phyloP scores from a whole-genome alignment of 2,797 vertebrate genomes.

The Chloroceryle inda region DNA sequence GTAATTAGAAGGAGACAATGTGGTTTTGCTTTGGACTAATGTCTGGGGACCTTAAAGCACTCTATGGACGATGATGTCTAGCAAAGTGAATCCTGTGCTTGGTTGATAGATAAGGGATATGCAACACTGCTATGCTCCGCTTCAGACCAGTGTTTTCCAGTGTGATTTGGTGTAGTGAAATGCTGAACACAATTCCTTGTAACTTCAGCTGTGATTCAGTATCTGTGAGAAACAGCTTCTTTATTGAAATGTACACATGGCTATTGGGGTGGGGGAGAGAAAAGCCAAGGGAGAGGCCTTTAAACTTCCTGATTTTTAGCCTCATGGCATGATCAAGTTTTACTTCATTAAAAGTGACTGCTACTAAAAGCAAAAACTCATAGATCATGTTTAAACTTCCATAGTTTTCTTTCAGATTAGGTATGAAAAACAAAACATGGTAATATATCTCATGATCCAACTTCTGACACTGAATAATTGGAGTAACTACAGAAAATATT shows the following conservation, averaged over 20 bases:
- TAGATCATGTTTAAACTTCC: background rate
- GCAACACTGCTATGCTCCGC: background rate
- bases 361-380: background rate
- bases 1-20: slow-evolving; percentile 1
- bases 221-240: background rate
- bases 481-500: background rate
- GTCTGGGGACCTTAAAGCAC: background rate
- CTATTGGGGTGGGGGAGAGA: background rate
- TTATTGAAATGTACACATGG: background rate
- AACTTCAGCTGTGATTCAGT: background rate
- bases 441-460: background rate
- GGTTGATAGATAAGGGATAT: background rate
- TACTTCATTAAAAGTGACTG: background rate
- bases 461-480: background rate
- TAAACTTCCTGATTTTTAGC: background rate
- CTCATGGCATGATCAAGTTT: background rate
- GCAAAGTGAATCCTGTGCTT: background rate
- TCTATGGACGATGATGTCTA: background rate
- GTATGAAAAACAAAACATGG: background rate
- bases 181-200: background rate
- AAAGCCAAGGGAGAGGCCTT: background rate
- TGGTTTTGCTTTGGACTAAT: background rate
- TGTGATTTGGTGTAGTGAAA: background rate
- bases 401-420: background rate
- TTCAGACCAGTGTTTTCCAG: background rate